Conservation (phyloP, 2,113 vertebrate species). For the Coturnix japonica region DNA sequence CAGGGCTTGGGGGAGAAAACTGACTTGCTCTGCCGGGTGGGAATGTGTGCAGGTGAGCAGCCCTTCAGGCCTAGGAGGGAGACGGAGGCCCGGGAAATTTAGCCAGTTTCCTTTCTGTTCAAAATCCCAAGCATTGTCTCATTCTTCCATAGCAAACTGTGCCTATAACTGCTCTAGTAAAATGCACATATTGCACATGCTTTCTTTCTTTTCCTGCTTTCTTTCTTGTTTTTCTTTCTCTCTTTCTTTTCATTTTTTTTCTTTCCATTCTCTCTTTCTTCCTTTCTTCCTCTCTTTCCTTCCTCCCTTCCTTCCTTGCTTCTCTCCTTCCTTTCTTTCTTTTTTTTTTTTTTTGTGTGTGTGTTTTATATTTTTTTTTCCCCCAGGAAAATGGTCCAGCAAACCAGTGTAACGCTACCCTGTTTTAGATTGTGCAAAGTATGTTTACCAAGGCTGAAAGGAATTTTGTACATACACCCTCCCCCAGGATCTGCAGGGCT, state of each 20-base stretch:
- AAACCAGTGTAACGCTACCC: conserved; percentile 42
- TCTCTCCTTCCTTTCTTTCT: background rate
- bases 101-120: background rate
- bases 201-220: background rate
- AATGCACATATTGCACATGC: background rate
- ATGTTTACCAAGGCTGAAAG: conserved; percentile 69
- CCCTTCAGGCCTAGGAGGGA: conserved; percentile 31
- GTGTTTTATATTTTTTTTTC: background rate
- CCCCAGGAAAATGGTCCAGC: background rate
- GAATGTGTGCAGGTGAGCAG: background rate
- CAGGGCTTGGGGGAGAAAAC: background rate
- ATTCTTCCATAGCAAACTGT: background rate
- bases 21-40: background rate
- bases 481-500: conserved; percentile 22
- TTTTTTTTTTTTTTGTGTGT: no score
- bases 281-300: background rate
- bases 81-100: conserved; percentile 3
- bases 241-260: background rate
- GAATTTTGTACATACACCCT: conserved; percentile 48
- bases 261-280: no score
- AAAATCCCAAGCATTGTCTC: background rate
- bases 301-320: background rate
- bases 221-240: background rate
- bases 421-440: conserved; percentile 51
- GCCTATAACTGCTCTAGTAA: background rate